These are phyloP conservation scores for Thomomys bottae DNA, from an alignment of 2,113 vertebrate genomes.

Conservation along the genomic window DNA sequence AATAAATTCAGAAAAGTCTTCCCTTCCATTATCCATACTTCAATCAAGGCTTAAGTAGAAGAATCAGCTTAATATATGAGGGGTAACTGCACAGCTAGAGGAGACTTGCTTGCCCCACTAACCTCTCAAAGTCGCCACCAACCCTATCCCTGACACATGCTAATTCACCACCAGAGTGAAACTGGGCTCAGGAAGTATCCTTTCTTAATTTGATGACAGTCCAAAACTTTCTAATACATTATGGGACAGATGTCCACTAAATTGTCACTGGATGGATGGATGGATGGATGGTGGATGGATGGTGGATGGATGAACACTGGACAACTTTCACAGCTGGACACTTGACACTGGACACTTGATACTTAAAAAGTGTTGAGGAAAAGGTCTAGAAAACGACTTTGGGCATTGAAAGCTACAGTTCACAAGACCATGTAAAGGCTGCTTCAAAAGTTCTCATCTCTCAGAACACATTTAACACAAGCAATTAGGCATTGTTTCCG, in stretches of 20 bases:
- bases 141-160: neutral
- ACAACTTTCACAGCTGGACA: conserved; percentile 13
- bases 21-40: neutral
- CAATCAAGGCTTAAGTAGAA: neutral
- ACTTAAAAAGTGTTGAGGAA: neutral
- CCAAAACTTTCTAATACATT: neutral
- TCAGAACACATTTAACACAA: neutral
- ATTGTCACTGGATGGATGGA: neutral
- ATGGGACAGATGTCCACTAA: neutral
- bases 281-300: neutral
- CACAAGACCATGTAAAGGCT: neutral
- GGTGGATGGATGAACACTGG: neutral
- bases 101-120: neutral
- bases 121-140: neutral
- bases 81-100: neutral
- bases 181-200: neutral
- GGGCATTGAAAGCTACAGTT: neutral
- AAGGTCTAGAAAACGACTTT: neutral
- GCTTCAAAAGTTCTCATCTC: neutral
- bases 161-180: neutral
- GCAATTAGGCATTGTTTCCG: neutral
- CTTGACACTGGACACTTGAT: neutral
- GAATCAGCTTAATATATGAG: neutral
- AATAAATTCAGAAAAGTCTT: neutral
- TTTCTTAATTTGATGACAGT: neutral